Base-by-base conservation (phyloP, 2,797 vertebrate species). In the Chaetodon trifasciatus region DNA sequence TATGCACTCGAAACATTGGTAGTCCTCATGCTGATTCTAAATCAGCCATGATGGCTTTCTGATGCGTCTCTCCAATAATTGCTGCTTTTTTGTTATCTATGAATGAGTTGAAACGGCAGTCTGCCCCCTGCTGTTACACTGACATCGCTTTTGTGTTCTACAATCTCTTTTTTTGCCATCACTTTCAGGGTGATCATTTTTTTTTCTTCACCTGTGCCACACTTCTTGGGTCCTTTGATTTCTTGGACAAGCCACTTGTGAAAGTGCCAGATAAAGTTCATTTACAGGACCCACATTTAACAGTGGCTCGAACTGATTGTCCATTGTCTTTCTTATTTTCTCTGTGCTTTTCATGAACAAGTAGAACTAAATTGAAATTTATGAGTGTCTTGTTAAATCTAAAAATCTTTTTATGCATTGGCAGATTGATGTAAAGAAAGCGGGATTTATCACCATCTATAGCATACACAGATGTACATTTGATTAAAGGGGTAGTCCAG, bases 51-150 rank as follows among this genome's bases (percentile, higher is more conserved):
- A 55, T 64, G 62, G 65, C 64, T 76, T 65, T 66, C 65, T 68
- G 61, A 78, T 47, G 70, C 23, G 21, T 40, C 61, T 78, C 69
- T 42, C 73, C 57, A 69, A 79, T 88, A 80, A 88, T 78, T 81
- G 75, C 57, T 50, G 53, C 74, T 60, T 75, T 86, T 84, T 82
- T 84, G 81, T 82, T 79, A 75, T 81, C 63, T 72, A 24, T 71
- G 56, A 75, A 70, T 82, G 61, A 84, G 55, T 61, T 73, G 64
- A 66, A 82, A 77, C 74, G 64, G 61, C 60, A 7, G 82, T 84
- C 44, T 62, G 63, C 55, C 70, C 76, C 74, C 78, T 19, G 4
- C 56, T 16, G 37, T 82, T 50, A 46, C 47, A 40, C 28, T 79
- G 63, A 79, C 77, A 62, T 81, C 46, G 79, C 74, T 62, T 82